These are phyloP conservation scores for Eurypyga helias DNA, from an alignment of 2,113 vertebrate genomes.

Conservation along the genomic window DNA sequence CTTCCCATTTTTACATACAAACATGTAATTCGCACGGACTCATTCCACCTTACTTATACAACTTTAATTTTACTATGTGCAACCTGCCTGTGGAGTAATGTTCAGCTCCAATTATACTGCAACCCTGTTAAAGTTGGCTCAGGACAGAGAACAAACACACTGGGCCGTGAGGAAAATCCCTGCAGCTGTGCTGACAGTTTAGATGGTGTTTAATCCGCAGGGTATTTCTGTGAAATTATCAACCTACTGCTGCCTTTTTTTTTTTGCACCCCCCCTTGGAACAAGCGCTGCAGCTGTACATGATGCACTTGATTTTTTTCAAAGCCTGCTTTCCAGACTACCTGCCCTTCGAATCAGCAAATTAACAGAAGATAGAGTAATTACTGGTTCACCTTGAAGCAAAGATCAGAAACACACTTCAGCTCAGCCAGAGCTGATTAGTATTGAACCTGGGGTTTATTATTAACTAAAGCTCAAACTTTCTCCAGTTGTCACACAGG, in stretches of 20 bases:
- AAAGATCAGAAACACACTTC: constrained; percentile 54
- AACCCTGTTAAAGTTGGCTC: constrained; percentile 2
- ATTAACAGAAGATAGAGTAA: constrained; percentile 46
- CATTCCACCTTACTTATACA: background rate
- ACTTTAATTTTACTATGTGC: background rate
- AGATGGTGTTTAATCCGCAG: constrained; percentile 23
- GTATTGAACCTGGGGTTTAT: constrained; percentile 76
- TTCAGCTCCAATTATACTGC: constrained; percentile 15
- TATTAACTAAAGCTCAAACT: constrained; percentile 71
- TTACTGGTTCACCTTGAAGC: constrained; percentile 75
- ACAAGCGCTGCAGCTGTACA: background rate
- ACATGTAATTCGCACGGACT: background rate
- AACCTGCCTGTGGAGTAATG: background rate
- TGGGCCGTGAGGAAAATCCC: background rate
- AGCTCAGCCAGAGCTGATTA: constrained; percentile 45
- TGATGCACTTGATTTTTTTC: background rate
- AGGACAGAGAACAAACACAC: constrained; percentile 11
- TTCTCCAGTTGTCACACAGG: constrained; percentile 49
- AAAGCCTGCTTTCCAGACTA: constrained; percentile 16
- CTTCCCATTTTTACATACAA: background rate
- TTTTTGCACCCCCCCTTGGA: background rate
- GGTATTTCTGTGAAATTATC: constrained; percentile 48
- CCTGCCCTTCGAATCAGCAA: constrained; percentile 19
- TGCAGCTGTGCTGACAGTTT: constrained; percentile 28
- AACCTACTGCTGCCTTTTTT: background rate